Conservation (phyloP, 2,888 invertebrate species). For the Blera fallax region DNA sequence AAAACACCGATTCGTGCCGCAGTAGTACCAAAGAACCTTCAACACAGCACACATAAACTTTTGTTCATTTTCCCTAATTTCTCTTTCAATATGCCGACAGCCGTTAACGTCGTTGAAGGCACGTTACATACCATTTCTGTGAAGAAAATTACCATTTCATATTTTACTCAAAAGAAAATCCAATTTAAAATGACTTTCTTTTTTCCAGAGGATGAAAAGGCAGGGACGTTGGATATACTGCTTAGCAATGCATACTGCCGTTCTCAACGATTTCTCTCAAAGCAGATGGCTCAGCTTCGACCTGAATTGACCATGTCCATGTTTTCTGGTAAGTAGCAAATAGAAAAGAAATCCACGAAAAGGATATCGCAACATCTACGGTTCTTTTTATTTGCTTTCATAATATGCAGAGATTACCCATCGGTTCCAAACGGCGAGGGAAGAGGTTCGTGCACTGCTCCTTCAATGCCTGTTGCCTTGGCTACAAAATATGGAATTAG, state of each 20-base stretch:
- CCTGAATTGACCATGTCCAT: slow-evolving; percentile 99
- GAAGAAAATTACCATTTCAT: not conserved
- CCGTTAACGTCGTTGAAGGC: slow-evolving; percentile 11
- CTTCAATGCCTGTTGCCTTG: slow-evolving; percentile 97
- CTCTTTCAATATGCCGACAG: slow-evolving; percentile 1
- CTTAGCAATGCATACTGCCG: slow-evolving; percentile 94
- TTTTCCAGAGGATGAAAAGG: slow-evolving; percentile 80
- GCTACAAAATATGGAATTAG: slow-evolving; percentile 99
- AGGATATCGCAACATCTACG: not conserved
- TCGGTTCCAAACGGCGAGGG: slow-evolving; percentile 96
- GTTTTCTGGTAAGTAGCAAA: slow-evolving; percentile 91
- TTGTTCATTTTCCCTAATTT: not conserved
- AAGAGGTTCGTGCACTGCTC: slow-evolving; percentile 94
- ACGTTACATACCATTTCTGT: not conserved
- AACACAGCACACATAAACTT: not conserved
- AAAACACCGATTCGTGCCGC: not conserved
- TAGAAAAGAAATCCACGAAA: not conserved
- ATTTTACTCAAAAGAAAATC: not conserved
- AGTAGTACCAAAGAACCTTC: slow-evolving; percentile 35
- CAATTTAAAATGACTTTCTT: slow-evolving; percentile 30
- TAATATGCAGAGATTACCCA: slow-evolving; percentile 93
- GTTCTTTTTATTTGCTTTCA: not conserved
- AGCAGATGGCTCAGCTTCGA: slow-evolving; percentile 95
- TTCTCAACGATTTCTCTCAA: slow-evolving; percentile 95
- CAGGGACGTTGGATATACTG: slow-evolving; percentile 91